Evolutionary conservation across 2,797 vertebrate species (phyloP), one percentile per base, ranked within the genome.

Genomic region (Parauchenoglanis punctatus): DNA sequence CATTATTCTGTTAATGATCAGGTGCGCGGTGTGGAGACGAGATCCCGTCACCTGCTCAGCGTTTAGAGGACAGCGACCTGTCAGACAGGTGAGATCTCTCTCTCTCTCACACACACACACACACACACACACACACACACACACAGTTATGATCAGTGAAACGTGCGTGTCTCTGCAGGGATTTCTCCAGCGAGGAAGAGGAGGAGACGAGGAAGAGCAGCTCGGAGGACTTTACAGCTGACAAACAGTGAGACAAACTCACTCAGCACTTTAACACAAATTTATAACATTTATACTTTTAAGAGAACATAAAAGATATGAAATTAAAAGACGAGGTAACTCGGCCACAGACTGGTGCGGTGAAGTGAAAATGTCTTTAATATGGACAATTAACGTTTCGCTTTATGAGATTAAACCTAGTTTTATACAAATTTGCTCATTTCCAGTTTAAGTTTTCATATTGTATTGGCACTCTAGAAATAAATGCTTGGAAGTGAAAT

Each of bases 1-100:
- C 0, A 15, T 77, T 17, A 54, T 77, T 77, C 75, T 18, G 0
- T 78, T 81, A 12, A 61, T 13, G 10, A 25, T 7, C 89, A 97
- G 97, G 94, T 87, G 93, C 94, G 73, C 89, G 94, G 89, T 92
- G 92, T 85, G 93, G 93, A 56, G 96, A 95, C 88, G 95, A 94
- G 93, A 88, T 92, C 63, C 87, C 83, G 12, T 94, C 94, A 91
- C 92, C 96, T 88, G 89, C 92, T 83, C 92, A 94, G 83, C 84
- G 86, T 73, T 95, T 95, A 85, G 96, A 96, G 90, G 97, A 96
- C 94, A 97, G 96, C 88, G 97, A 98, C 91, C 93, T 97, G 90
- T 98, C 97, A 83, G 97, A 98, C 95, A 96, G 97, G 98, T 99
- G 2, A 86, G 91, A 0, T 75, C 56, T 20, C 52, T 8, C 8